These are phyloP conservation scores for Microctenopoma steveboyesi DNA, from an alignment of 2,797 vertebrate species.

Conservation along the genomic window DNA sequence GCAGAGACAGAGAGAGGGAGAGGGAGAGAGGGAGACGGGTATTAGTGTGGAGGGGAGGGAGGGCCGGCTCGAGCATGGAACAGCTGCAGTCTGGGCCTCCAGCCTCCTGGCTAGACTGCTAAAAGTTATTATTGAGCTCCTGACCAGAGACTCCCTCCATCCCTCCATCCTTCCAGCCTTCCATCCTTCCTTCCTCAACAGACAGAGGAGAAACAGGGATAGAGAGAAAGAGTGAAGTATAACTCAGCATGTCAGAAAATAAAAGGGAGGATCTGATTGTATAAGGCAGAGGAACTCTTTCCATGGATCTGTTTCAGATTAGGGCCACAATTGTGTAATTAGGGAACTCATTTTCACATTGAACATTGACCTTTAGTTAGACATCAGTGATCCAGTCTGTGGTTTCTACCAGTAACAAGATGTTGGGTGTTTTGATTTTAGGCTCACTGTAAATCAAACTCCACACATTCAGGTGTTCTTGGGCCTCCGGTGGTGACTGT, in stretches of 20 bases:
- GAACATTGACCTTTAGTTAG: background rate
- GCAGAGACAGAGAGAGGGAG: slow-evolving; percentile 32
- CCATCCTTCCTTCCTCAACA: slow-evolving; percentile 27
- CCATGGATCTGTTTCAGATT: background rate
- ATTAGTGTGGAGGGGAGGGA: slow-evolving; percentile 47
- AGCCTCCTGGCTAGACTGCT: slow-evolving; percentile 87
- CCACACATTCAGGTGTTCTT: no score
- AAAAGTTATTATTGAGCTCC: slow-evolving; percentile 87
- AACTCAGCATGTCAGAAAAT: no score
- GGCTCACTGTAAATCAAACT: background rate
- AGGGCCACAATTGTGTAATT: background rate
- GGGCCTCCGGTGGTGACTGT: no score
- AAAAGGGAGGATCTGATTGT: background rate
- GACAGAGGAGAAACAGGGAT: background rate
- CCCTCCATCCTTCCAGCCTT: slow-evolving; percentile 54
- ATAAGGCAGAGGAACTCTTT: background rate
- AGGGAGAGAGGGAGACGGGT: slow-evolving; percentile 49
- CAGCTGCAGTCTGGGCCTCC: slow-evolving; percentile 87
- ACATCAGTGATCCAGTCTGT: background rate
- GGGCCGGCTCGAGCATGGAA: slow-evolving; percentile 78
- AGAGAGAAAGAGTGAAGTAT: background rate
- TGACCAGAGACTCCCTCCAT: slow-evolving; percentile 70
- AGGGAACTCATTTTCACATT: background rate
- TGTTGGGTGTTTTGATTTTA: background rate
- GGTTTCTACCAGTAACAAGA: background rate